Evolutionary conservation across 2,113 vertebrate genomes (phyloP).

Genomic region (Rhea americana): DNA sequence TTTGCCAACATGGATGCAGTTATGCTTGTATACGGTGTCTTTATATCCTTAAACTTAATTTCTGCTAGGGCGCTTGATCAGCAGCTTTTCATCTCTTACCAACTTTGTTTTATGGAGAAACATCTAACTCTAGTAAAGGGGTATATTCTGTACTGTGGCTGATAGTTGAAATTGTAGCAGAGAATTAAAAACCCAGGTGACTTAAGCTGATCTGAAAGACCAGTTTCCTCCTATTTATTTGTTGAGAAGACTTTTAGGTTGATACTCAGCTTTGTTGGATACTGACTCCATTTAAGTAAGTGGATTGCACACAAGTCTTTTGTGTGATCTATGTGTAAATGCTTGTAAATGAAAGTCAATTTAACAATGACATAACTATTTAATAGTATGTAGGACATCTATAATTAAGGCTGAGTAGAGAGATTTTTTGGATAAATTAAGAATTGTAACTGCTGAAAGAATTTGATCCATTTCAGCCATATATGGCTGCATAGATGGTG

Average conservation of each 20-base stretch:
- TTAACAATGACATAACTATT: not conserved
- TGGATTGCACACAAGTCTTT: not conserved
- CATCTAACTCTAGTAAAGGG: rapidly evolving
- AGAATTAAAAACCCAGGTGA: not conserved
- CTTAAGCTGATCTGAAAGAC: not conserved
- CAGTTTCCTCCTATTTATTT: rapidly evolving
- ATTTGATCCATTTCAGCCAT: not conserved
- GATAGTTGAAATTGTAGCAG: not conserved
- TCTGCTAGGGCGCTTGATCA: not conserved
- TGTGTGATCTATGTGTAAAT: not conserved
- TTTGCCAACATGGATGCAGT: not conserved
- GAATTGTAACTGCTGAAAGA: not conserved
- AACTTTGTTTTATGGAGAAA: not conserved
- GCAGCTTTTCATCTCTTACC: not conserved
- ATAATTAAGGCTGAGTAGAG: not conserved
- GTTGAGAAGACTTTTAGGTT: not conserved
- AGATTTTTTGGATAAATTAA: not conserved
- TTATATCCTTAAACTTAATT: not conserved
- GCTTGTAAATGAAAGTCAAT: not conserved
- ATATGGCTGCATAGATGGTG: not conserved
- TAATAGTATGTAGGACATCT: rapidly evolving
- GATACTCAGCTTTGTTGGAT: not conserved
- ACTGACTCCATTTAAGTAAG: not conserved
- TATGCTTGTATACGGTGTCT: not conserved
- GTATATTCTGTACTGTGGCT: not conserved